phyloP scores from a whole-genome alignment of 92 coral and sea anemone genomes.

The Zoanthus gigantus region DNA sequence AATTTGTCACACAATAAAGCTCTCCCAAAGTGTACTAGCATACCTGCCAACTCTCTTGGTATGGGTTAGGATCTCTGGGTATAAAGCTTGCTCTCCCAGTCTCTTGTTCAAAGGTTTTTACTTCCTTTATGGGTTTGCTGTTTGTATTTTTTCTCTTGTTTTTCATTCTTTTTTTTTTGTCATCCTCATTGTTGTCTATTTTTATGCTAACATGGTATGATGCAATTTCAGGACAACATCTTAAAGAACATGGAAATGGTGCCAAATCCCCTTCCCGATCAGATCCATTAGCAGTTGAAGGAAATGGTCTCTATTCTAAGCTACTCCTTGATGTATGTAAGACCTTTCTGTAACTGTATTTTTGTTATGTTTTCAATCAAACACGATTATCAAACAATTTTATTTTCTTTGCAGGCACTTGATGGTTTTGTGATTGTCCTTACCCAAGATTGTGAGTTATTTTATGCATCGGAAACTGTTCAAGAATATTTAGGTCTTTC shows the following conservation, averaged over 20 bases:
- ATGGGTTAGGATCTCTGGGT: too few species aligned
- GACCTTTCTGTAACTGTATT: neutral
- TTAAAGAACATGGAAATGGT: conserved; percentile 63
- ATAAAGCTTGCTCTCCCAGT: too few species aligned
- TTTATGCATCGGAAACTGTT: conserved; percentile 97
- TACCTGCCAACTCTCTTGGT: too few species aligned
- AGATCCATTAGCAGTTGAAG: conserved; percentile 62
- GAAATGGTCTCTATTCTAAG: conserved; percentile 87
- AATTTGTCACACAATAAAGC: too few species aligned
- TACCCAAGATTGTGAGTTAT: conserved; percentile 93
- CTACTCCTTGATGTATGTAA: conserved; percentile 77
- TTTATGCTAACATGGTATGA: neutral
- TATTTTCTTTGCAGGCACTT: conserved; percentile 75
- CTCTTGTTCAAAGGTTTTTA: too few species aligned
- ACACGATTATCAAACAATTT: neutral
- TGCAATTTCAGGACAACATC: conserved; percentile 72
- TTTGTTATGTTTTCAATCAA: neutral
- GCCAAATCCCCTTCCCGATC: conserved; percentile 54
- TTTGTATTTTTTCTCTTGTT: too few species aligned
- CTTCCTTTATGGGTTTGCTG: too few species aligned
- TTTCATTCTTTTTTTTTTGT: neutral
- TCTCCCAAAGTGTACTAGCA: too few species aligned
- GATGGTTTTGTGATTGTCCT: conserved; percentile 98
- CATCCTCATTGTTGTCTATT: neutral
- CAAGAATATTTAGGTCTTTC: conserved; percentile 95